A percentile compares a stretch with the other conserved stretches of the same genome.
phyloP scores from a whole-genome alignment of 2,113 vertebrate species.

The Phylloscopus trochilus region DNA sequence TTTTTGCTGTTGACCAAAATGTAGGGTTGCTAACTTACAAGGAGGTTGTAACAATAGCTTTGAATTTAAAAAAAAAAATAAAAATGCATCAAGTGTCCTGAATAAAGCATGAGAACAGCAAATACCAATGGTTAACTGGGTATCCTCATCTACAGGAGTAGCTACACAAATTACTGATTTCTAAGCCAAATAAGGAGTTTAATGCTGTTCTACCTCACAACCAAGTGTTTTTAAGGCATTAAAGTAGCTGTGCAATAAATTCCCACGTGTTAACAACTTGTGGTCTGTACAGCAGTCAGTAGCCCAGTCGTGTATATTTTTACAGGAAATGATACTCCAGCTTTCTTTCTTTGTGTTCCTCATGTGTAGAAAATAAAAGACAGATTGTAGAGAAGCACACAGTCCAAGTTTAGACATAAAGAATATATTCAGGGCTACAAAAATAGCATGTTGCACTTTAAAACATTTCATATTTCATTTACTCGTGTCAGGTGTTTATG shows the following conservation, averaged over 20 bases:
- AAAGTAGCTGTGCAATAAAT: conserved; percentile 30
- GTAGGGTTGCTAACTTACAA: not conserved
- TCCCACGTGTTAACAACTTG: conserved; percentile 34
- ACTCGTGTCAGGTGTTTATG: not conserved
- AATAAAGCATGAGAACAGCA: not conserved
- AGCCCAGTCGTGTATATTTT: conserved; percentile 11
- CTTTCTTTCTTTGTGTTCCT: conserved; percentile 11
- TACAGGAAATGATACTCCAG: conserved; percentile 33
- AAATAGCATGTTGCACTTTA: not conserved
- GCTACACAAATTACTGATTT: not conserved
- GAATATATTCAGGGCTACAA: not conserved
- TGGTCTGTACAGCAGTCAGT: conserved; percentile 14
- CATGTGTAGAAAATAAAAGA: conserved; percentile 37
- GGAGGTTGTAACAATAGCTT: not conserved
- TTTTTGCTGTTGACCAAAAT: not conserved
- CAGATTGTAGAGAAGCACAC: not conserved
- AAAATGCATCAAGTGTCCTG: not conserved
- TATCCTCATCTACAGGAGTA: not conserved
- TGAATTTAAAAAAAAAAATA: not conserved
- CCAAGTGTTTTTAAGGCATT: conserved; percentile 15
- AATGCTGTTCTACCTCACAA: not conserved
- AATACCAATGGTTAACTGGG: not conserved
- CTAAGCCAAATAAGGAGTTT: conserved; percentile 28
- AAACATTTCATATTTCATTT: not conserved
- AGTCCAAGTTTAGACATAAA: not conserved